Base-by-base conservation (phyloP, 30 jellyfish, hydroid and myxozoan species). In the Pseudorhiza aurosa region DNA sequence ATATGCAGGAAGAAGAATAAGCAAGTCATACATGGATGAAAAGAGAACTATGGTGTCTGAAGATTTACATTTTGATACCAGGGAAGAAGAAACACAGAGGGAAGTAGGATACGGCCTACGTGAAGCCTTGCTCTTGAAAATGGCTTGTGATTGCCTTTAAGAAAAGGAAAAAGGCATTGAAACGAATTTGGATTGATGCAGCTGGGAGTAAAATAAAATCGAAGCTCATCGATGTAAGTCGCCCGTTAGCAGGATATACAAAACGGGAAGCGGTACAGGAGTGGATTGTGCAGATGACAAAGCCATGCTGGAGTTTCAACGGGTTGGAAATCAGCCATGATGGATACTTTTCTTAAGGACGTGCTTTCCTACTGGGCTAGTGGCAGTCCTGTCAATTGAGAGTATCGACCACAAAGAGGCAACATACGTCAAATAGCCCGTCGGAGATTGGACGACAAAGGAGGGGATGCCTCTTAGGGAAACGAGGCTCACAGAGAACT, bases 181-280 rank as follows among this genome's bases (percentile, higher is more conserved):
- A n/a, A n/a, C n/a, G n/a, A n/a, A n/a, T n/a, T n/a, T n/a, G n/a
- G n/a, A n/a, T n/a, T n/a, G n/a, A n/a, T n/a, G n/a, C n/a, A n/a
- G n/a, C n/a, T n/a, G n/a, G n/a, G n/a, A n/a, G n/a, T n/a, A n/a
- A n/a, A n/a, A n/a, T n/a, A n/a, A n/a, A n/a, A n/a, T n/a, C n/a
- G n/a, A n/a, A n/a, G n/a, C n/a, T n/a, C n/a, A n/a, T n/a, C n/a
- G n/a, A n/a, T n/a, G n/a, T n/a, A n/a, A n/a, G 5, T 53, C 28
- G 72, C 33, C 91, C 91, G 91, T 65, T 80, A 80, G 65, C 91
- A 80, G 91, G 91, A 80, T 51, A 80, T 68, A 80, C 91, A 80
- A 51, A 63, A 35, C 84, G 77, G 91, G 72, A 45, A 65, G 59
- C 83, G 75, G 37, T 12, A 40, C 69, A 28, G 91, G 75, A 84